A percentile compares a stretch with the other conserved stretches of the same genome.
These are phyloP conservation scores for Spheniscus humboldti DNA, from an alignment of 2,797 vertebrate genomes.

Conservation along the genomic window DNA sequence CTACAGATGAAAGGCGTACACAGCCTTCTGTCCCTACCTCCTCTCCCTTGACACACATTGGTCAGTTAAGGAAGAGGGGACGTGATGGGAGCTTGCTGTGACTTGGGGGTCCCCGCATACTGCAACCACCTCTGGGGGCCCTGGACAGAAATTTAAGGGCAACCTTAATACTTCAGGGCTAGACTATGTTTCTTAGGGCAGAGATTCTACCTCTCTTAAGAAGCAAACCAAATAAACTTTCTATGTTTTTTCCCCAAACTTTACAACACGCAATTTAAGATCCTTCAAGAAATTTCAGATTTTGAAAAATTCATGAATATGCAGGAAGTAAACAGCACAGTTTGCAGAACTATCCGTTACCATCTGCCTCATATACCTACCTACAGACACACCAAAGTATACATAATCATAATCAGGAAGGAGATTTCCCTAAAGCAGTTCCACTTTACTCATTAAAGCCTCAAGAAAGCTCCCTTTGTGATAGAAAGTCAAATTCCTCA, in stretches of 20 bases:
- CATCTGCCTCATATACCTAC: neutral
- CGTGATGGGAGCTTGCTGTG: rapidly evolving
- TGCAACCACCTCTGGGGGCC: neutral
- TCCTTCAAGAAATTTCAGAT: neutral
- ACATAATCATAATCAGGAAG: neutral
- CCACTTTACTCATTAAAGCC: neutral
- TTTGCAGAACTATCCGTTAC: neutral
- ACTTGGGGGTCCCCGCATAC: neutral
- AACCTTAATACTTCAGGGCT: neutral
- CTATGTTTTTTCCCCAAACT: neutral
- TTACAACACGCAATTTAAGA: neutral
- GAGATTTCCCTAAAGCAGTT: neutral
- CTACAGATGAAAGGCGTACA: neutral
- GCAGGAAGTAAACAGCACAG: neutral
- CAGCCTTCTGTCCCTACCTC: neutral
- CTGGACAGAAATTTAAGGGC: neutral
- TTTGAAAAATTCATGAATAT: neutral
- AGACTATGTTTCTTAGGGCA: neutral
- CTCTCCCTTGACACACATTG: neutral
- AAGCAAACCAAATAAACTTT: neutral
- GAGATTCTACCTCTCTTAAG: neutral
- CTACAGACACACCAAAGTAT: neutral
- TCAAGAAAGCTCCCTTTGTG: neutral
- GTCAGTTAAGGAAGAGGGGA: neutral
- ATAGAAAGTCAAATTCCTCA: neutral